Base-by-base conservation (phyloP, 2,797 vertebrate species). In the Vireo griseus region DNA sequence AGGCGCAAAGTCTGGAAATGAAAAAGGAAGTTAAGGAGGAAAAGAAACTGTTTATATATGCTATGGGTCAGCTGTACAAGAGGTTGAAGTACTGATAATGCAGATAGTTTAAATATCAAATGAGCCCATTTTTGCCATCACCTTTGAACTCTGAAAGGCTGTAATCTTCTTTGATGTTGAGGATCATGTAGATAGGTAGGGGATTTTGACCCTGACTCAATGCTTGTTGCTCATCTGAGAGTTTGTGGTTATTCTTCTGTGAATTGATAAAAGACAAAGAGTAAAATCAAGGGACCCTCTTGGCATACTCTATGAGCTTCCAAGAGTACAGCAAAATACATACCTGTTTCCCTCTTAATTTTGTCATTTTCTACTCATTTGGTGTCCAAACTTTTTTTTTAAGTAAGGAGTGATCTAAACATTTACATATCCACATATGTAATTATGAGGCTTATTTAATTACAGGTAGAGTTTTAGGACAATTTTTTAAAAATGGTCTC, bases 101-200 rank as follows among this genome's bases (percentile, higher is more conserved):
- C 29, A 57, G 42, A 52, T 57, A 11, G 29, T 24, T 55, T 50
- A 29, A 82, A 74, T 22, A 68, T 4, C 28, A 57, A 45, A 16
- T 1, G 0, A 95, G 44, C 24, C 62, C 35, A 52, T 42, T 86
- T 81, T 94, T 81, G 54, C 47, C 42, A 68, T 96, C 86, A 97
- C 97, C 97, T 97, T 97, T 97, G 90, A 97, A 97, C 57, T 97
- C 97, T 13, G 94, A 68, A 77, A 97, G 91, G 58, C 97, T 96
- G 67, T 94, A 97, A 62, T 97, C 95, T 65, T 98, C 89, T 92
- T 98, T 98, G 54, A 98, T 98, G 51, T 98, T 98, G 74, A 98
- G 97, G 79, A 97, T 96, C 94, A 97, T 94, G 77, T 98, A 98
- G 93, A 98, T 97, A 24, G 98, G 98, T 48, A 98, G 85, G 17